phyloP scores from a whole-genome alignment of 2,888 invertebrate species.

The Clepsis dumicolana region DNA sequence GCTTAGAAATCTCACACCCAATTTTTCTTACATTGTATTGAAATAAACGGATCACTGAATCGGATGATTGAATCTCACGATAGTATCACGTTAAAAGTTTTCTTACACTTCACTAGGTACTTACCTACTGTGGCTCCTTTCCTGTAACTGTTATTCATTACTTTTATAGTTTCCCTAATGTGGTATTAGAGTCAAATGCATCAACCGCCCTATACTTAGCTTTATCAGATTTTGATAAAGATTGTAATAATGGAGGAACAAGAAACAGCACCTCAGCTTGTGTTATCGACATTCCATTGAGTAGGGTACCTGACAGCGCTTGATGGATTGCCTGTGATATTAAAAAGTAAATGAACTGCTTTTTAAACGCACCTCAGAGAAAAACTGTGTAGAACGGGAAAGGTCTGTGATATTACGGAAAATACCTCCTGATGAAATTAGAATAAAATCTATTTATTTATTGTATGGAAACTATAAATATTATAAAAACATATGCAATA shows the following conservation, averaged over 20 bases:
- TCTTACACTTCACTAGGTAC: too few relatives aligned
- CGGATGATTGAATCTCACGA: too few relatives aligned
- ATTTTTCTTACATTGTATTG: too few relatives aligned
- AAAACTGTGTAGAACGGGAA: not conserved
- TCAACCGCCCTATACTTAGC: constrained; percentile 37
- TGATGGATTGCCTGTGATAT: constrained; percentile 78
- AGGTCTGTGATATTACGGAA: not conserved
- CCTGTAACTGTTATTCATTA: not conserved
- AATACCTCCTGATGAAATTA: too few relatives aligned
- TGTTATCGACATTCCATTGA: constrained; percentile 68
- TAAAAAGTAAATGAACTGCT: constrained; percentile 77
- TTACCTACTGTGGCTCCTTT: too few relatives aligned
- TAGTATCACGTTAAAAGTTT: too few relatives aligned
- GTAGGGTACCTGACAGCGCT: constrained; percentile 65
- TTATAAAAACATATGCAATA: too few relatives aligned
- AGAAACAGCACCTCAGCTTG: constrained; percentile 56
- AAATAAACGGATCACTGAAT: too few relatives aligned
- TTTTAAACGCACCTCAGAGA: constrained; percentile 55
- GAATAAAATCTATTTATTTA: too few relatives aligned
- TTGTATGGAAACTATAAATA: too few relatives aligned
- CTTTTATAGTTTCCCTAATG: not conserved
- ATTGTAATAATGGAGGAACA: constrained; percentile 51
- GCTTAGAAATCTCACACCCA: too few relatives aligned
- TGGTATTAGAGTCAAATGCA: constrained; percentile 25
- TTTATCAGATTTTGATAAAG: constrained; percentile 51